Percentiles rank a stretch among this genome's conserved stretches.
These are phyloP conservation scores for Platypus cylindrus DNA, from an alignment of 2,888 invertebrate species.

Conservation along the genomic window DNA sequence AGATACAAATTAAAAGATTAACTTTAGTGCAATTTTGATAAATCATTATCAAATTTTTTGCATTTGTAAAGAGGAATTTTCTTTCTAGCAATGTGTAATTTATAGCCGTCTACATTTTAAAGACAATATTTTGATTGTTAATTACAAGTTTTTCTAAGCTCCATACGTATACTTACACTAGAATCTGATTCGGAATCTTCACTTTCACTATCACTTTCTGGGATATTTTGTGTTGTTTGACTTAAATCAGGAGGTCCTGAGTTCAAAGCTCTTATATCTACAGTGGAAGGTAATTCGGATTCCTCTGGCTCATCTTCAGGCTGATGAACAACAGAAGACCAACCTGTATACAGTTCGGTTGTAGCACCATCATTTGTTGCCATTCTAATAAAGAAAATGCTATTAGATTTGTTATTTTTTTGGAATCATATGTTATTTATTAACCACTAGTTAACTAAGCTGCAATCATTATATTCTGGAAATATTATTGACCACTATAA, in stretches of 20 bases:
- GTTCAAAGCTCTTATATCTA: constrained; percentile 40
- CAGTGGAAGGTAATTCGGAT: constrained; percentile 50
- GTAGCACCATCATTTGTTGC: constrained; percentile 34
- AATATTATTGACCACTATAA: no score
- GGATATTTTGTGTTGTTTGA: constrained; percentile 23
- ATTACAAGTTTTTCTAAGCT: no score
- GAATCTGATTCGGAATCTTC: constrained; percentile 43
- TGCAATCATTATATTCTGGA: no score
- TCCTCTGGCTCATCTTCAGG: constrained; percentile 49
- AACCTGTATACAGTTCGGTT: constrained; percentile 36
- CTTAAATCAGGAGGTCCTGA: constrained; percentile 21
- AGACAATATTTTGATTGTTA: no score
- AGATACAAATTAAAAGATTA: no score
- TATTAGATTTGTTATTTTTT: not conserved
- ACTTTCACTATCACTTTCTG: constrained; percentile 40
- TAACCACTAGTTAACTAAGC: no score
- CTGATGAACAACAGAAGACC: constrained; percentile 45
- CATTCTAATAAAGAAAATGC: constrained; percentile 25
- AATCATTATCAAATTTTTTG: no score
- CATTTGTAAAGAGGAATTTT: no score
- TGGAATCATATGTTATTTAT: no score
- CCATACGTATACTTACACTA: constrained; percentile 32
- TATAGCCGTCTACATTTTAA: no score
- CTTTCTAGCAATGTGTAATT: no score
- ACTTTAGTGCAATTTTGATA: no score